A percentile compares a stretch with the other conserved stretches of the same genome.
Evolutionary conservation across 2,797 vertebrate genomes (phyloP).

Genomic region (Oreochromis mossambicus): DNA sequence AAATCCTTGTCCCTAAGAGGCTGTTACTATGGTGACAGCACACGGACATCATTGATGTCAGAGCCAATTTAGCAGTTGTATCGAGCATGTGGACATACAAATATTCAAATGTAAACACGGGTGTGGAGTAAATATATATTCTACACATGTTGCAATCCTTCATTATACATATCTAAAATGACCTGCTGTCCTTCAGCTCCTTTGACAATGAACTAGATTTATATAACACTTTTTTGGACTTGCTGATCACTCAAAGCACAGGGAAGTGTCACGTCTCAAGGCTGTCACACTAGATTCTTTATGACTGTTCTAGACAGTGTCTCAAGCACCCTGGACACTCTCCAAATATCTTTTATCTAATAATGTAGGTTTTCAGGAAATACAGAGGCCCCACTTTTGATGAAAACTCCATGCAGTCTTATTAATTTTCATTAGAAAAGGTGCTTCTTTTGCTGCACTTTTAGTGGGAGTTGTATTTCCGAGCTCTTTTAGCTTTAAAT

Average conservation of each 20-base stretch:
- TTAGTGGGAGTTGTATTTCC: background rate
- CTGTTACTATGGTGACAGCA: slow-evolving; percentile 53
- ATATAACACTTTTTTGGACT: background rate
- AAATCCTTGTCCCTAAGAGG: slow-evolving; percentile 34
- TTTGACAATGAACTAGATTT: background rate
- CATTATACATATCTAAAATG: background rate
- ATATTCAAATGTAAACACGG: background rate
- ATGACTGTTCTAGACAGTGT: background rate
- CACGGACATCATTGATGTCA: slow-evolving; percentile 23
- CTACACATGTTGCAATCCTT: background rate
- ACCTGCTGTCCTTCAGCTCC: background rate
- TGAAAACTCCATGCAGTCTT: background rate
- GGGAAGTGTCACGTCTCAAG: background rate
- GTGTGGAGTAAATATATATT: background rate
- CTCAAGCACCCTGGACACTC: background rate
- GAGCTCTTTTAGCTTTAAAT: background rate
- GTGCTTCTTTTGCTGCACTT: background rate
- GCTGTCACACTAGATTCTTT: background rate
- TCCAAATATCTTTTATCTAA: background rate
- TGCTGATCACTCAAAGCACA: background rate
- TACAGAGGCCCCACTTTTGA: background rate
- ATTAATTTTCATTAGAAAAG: background rate
- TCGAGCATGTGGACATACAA: background rate
- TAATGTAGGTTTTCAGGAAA: background rate
- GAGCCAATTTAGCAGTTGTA: slow-evolving; percentile 15